Percentiles rank a stretch among this genome's conserved stretches.
phyloP scores from a whole-genome alignment of 2,113 vertebrate genomes.

The Motacilla alba region DNA sequence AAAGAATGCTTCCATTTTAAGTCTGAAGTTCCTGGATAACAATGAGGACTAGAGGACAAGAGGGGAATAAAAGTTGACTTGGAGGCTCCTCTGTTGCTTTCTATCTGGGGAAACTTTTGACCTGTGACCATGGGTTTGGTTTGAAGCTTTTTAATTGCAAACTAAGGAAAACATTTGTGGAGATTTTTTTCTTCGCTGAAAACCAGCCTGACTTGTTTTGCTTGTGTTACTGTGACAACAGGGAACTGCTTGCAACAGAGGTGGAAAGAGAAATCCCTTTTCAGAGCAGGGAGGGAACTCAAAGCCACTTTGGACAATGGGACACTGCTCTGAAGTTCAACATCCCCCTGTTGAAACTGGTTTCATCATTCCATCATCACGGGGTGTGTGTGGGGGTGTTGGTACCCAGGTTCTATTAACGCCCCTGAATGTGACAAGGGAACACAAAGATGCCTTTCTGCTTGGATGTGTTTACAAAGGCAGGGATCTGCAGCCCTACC shows the following conservation, averaged over 20 bases:
- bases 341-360: neutral
- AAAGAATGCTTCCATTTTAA: neutral
- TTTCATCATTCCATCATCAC: neutral
- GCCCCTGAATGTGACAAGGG: neutral
- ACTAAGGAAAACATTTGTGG: neutral
- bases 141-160: neutral
- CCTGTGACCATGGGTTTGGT: neutral
- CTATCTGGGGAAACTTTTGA: neutral
- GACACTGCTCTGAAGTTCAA: neutral
- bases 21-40: neutral
- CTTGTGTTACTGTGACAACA: neutral
- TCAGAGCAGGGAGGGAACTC: neutral
- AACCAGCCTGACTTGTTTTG: constrained; percentile 3
- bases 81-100: neutral
- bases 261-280: neutral
- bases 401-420: neutral
- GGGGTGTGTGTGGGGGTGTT: neutral
- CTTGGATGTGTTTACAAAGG: neutral
- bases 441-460: neutral
- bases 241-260: neutral
- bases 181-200: neutral
- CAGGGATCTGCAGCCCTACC: neutral
- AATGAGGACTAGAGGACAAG: neutral
- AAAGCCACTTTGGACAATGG: neutral
- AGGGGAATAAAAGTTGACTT: neutral